Evolutionary conservation across 2,888 invertebrate genomes (phyloP), one percentile per base, ranked within the genome.

Genomic region (Ennomos quercinarius): DNA sequence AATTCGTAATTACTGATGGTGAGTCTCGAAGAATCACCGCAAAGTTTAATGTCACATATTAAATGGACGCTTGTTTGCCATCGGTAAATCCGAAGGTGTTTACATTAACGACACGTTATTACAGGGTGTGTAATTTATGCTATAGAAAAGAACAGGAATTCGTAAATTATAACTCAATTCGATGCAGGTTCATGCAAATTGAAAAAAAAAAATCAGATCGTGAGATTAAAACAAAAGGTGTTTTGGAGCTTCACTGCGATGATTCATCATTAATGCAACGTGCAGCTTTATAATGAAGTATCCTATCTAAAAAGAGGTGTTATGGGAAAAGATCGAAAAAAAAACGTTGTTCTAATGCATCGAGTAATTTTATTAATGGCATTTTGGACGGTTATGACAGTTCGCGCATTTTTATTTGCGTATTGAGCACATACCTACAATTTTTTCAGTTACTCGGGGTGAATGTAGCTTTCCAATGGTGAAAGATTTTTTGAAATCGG

Each of bases 1-100:
- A 87, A 84, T 81, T 83, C 83, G 80, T 87, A 89, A 89, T 87
- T 89, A 83, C 77, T 76, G 80, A 85, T 86, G 75, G 76, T 73
- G 75, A 63, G 73, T 68, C 71, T 73, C 76, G 75, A 75, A 78
- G 73, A 77, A 82, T 83, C 81, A 77, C 77, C 74, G 74, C 72
- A 66, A 71, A 71, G 69, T 70, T 76, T 87, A 84, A 87, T 84
- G 79, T 73, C 80, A 77, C 78, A 70, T 70, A 85, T 86, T 86
- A 83, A 72, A 64, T 60, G 71, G 71, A 63, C 63, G 76, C 71
- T 76, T 71, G 72, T 72, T 78, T 67, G 61, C 45, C 58, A 52
- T 60, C 66, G 61, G 60, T 62, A 60, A 58, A 57, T 61, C 42
- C 37, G 40, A 60, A 64, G 64, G 67, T 69, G 69, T 69, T 67